These are phyloP conservation scores for Bombus waltoni DNA, from an alignment of 1,140 invertebrate genomes.

Conservation along the genomic window DNA sequence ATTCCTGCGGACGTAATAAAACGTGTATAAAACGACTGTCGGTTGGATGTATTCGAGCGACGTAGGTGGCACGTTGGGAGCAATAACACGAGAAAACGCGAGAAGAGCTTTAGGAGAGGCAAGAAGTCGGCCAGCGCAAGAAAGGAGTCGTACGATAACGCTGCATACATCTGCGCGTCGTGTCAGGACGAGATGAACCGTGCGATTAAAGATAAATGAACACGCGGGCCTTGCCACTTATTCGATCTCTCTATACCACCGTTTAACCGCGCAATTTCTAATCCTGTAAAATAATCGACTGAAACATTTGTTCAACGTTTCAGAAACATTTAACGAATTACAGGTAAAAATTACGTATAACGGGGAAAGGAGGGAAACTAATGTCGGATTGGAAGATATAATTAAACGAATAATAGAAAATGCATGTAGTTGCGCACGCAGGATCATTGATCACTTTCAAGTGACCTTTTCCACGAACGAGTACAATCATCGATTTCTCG, in stretches of 20 bases:
- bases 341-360: neutral
- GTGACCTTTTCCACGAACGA: conserved; percentile 11
- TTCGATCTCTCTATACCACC: conserved; percentile 28
- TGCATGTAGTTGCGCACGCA: too few relatives aligned
- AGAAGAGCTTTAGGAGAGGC: conserved; percentile 20
- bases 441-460: conserved; percentile 25
- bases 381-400: neutral
- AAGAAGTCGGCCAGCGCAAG: conserved; percentile 44
- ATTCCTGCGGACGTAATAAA: neutral
- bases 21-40: neutral
- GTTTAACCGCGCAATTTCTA: neutral
- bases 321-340: neutral
- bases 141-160: conserved; percentile 51
- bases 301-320: neutral
- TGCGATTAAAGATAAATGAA: conserved; percentile 46
- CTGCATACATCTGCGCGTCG: conserved; percentile 44
- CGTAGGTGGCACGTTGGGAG: conserved; percentile 46
- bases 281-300: neutral
- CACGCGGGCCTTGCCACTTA: conserved; percentile 41
- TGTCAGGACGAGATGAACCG: conserved; percentile 45
- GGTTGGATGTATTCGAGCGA: neutral
- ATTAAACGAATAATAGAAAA: too few relatives aligned
- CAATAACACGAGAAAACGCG: conserved; percentile 48
- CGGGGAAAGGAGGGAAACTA: neutral
- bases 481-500: conserved; percentile 23